Conservation (phyloP, 1,140 invertebrate species). For the Whitmania pigra region DNA sequence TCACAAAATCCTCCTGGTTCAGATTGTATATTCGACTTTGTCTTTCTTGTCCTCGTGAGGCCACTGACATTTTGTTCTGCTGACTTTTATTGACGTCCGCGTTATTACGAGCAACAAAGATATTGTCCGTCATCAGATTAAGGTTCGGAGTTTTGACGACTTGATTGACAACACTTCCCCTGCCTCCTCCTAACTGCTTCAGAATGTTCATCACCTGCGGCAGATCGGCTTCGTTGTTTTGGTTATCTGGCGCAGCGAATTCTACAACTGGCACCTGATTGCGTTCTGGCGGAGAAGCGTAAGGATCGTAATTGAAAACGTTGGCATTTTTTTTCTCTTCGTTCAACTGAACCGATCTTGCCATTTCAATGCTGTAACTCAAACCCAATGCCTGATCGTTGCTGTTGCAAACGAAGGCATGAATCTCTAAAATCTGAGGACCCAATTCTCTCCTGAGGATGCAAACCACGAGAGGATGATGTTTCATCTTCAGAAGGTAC, state of each 20-base stretch:
- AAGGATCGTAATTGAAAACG: neutral
- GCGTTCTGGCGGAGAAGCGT: neutral
- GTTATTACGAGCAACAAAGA: neutral
- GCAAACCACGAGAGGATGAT: neutral
- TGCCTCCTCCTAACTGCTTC: neutral
- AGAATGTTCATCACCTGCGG: neutral
- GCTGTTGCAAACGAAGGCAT: conserved; percentile 7
- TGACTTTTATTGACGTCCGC: neutral
- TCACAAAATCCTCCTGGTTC: neutral
- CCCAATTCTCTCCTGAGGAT: conserved; percentile 1
- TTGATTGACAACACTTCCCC: conserved; percentile 8
- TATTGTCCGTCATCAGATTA: neutral
- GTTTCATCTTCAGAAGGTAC: neutral
- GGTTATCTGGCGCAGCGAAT: neutral
- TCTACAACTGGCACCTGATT: neutral
- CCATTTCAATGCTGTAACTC: conserved; percentile 11
- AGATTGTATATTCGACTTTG: neutral
- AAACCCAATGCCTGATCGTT: neutral
- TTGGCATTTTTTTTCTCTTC: neutral
- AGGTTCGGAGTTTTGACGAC: neutral
- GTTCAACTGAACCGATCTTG: neutral
- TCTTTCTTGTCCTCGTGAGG: neutral
- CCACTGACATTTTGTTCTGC: neutral
- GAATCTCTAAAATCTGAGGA: neutral
- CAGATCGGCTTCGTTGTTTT: conserved; percentile 1